Evolutionary conservation across 2,888 invertebrate genomes (phyloP), one percentile per base, ranked within the genome.

Genomic region (Tyria jacobaeae): DNA sequence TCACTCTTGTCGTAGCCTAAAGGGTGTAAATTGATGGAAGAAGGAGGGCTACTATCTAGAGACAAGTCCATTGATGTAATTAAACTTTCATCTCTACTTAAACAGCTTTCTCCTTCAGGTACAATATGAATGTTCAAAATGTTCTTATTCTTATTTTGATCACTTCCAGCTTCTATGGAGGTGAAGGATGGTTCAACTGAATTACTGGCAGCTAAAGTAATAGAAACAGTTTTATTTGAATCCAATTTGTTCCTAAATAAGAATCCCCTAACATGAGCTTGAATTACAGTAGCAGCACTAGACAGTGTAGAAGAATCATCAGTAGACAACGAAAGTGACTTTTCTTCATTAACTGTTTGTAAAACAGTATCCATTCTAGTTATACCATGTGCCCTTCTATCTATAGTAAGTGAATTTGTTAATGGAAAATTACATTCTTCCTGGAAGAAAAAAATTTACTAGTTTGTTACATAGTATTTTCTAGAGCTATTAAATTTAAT

Each of bases 221-320:
- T 85, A 39, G 92, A 91, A n/a, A 76, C 70, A 0, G 90, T 89
- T 86, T 90, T 94, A 64, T 89, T 89, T 44, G 86, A 85, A 73
- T 90, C 86, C n/a, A 91, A 75, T 77, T 89, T 90, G 81, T 94
- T 95, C 62, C 96, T 90, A 41, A 95, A 95, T 78, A 96, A 92
- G 81, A 95, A 96, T 2, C 96, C 96, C 65, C 96, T 92, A 51
- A 96, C 95, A 53, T 96, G 95, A 6, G 96, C 95, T 87, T 96
- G 96, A 71, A 96, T 96, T 76, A 95, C 95, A 3, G 95, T 95
- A 39, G 96, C 96, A 21, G 95, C 95, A 80, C 94, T 94, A 25
- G 94, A 94, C 61, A 94, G 75, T 25, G 92, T 91, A 17, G 94
- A 94, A 14, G 94, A 94, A 69, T 94, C 94, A 66, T 94, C 94